These are phyloP conservation scores for Pangasius krempfi DNA, from an alignment of 2,797 vertebrate species.

Conservation along the genomic window DNA sequence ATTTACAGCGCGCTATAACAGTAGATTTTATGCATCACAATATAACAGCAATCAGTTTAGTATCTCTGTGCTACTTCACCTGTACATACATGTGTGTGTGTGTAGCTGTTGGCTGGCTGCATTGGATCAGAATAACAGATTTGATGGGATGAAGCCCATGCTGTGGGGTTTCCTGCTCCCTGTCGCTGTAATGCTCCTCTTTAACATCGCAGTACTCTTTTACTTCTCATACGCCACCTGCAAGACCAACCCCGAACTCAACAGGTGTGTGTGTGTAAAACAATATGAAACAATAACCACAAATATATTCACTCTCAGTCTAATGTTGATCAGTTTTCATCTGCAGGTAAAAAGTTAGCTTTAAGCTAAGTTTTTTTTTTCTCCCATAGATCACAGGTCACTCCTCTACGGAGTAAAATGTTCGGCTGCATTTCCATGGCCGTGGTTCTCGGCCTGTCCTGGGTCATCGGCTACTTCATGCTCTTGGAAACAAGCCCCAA, in stretches of 20 bases:
- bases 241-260: constrained; percentile 60
- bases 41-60: background rate
- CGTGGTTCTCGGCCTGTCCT: constrained; percentile 72
- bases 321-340: background rate
- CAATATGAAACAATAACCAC: background rate
- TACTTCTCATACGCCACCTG: constrained; percentile 61
- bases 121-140: constrained; percentile 47
- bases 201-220: constrained; percentile 67
- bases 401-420: constrained; percentile 64
- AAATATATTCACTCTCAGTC: background rate
- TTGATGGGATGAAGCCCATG: constrained; percentile 66
- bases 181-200: constrained; percentile 68
- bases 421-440: constrained; percentile 66
- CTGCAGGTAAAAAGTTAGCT: background rate
- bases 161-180: constrained; percentile 77
- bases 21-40: too few relatives aligned
- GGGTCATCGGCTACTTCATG: constrained; percentile 72
- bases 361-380: constrained; percentile 1
- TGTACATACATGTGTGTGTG: background rate
- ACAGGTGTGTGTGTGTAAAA: constrained; percentile 62
- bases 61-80: background rate
- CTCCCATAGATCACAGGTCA: constrained; percentile 62
- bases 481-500: constrained; percentile 54
- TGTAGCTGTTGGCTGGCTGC: constrained; percentile 76
- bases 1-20: too few relatives aligned